Base-by-base conservation (phyloP, 2,888 invertebrate genomes). In the Sylvicola cinctus region DNA sequence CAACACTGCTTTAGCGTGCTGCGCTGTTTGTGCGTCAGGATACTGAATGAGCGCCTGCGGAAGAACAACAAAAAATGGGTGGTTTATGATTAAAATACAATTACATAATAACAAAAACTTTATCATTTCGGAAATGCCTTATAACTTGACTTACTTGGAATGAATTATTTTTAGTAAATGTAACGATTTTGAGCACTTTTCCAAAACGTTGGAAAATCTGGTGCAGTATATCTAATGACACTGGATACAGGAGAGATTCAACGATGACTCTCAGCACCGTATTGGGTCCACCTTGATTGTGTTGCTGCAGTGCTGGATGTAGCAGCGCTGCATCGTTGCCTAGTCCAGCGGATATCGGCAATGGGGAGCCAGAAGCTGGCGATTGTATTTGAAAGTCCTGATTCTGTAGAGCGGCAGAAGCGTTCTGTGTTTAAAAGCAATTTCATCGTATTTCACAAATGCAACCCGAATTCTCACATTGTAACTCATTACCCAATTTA, bases 1-100 rank as follows among this genome's bases (percentile, higher is more conserved):
- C 49, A 98, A 66, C 39, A 88, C 81, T 64, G 78, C 69, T 72
- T 95, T 96, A 52, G 98, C 96, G 50, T 88, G 77, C 63, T 93
- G 93, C 45, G 98, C 96, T 46, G 91, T 83, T 54, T 85, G 75
- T 42, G 93, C 84, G 64, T 96, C 96, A 47, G 90, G 84, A 63
- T 93, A 95, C 66, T 98, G 98, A 61, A 98, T 91, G 55, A 98
- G 74, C 44, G 96, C 96, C 78, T 98, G 88, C 74, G 90, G 90
- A 63, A 14, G 16, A 4, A 4, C 11, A 29, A 13, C 16, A 34
- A 13, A 14, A 32, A 31, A 28, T 17, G 11, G 10, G 16, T 10
- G 10, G 20, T 31, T 3, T 3, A 5, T 8, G 10, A 20, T 16
- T 31, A 13, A 11, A 20, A n/a, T 26, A 8, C n/a, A 33, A 29